Evolutionary conservation across 1,140 invertebrate species (phyloP).

Genomic region (Agrypnia vestita): DNA sequence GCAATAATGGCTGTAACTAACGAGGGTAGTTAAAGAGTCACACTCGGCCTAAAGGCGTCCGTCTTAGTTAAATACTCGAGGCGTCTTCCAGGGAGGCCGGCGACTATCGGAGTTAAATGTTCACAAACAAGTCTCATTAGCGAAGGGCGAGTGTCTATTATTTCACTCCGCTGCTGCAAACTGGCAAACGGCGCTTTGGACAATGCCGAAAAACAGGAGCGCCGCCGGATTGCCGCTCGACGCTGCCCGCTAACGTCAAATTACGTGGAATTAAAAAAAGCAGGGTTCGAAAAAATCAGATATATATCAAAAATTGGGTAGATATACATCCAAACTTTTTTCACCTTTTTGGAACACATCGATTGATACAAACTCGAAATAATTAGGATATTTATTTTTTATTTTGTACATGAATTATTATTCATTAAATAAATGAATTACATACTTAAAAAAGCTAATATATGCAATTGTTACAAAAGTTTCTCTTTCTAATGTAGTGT

Average conservation of each 20-base stretch:
- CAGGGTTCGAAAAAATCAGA: no score
- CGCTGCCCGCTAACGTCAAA: no score
- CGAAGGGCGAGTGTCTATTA: conserved; percentile 37
- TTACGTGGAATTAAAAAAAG: not conserved
- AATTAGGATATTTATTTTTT: not conserved
- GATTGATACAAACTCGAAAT: no score
- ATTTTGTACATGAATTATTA: no score
- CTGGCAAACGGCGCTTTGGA: not conserved
- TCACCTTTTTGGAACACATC: no score
- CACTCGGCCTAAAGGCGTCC: conserved; percentile 1
- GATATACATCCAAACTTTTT: no score
- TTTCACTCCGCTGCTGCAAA: not conserved
- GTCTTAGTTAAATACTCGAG: conserved; percentile 25
- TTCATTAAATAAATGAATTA: no score
- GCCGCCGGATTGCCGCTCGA: not conserved
- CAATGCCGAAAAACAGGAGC: not conserved
- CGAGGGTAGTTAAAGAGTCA: conserved; percentile 42
- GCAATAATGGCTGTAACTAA: conserved; percentile 41
- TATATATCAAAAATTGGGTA: no score
- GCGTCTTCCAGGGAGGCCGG: not conserved
- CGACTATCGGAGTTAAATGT: conserved; percentile 46
- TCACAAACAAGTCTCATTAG: conserved; percentile 53
- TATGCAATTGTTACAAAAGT: no score
- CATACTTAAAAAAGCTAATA: no score
- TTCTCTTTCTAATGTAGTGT: no score